Conservation (phyloP, 2,113 vertebrate genomes). For the Podarcis muralis region DNA sequence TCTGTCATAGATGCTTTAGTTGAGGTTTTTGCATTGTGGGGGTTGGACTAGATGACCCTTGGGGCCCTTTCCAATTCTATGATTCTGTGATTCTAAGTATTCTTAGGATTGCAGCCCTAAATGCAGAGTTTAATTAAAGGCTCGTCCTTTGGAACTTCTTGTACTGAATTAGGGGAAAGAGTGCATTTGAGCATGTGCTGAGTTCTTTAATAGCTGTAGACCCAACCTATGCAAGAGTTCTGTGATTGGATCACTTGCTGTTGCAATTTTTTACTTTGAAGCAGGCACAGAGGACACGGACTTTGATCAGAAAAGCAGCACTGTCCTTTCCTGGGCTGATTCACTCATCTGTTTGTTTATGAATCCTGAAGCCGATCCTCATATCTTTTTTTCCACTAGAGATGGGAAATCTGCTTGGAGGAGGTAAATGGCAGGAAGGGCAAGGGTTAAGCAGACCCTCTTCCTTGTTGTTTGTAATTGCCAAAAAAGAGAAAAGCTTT, state of each 20-base stretch:
- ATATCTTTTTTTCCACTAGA: not conserved
- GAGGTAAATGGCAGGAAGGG: not conserved
- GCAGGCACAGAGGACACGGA: not conserved
- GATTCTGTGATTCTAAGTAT: not conserved
- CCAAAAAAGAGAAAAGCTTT: not conserved
- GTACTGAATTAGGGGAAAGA: not conserved
- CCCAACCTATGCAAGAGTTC: not conserved
- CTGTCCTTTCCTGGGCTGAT: not conserved
- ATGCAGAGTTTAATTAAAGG: not conserved
- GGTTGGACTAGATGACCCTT: too few relatives aligned
- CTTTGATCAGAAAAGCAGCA: not conserved
- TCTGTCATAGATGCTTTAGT: too few relatives aligned
- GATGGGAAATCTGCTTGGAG: not conserved
- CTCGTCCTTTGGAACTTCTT: not conserved
- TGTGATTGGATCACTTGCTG: not conserved
- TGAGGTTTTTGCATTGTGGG: too few relatives aligned
- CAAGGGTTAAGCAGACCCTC: not conserved
- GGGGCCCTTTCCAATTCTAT: too few relatives aligned
- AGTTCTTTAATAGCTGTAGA: not conserved
- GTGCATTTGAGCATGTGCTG: not conserved
- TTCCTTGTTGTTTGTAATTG: not conserved
- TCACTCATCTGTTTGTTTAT: not conserved
- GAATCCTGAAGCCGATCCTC: not conserved
- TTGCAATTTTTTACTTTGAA: not conserved
- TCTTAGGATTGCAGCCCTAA: not conserved